phyloP scores from a whole-genome alignment of 2,113 vertebrate species.

The Cochlearius cochlearius region DNA sequence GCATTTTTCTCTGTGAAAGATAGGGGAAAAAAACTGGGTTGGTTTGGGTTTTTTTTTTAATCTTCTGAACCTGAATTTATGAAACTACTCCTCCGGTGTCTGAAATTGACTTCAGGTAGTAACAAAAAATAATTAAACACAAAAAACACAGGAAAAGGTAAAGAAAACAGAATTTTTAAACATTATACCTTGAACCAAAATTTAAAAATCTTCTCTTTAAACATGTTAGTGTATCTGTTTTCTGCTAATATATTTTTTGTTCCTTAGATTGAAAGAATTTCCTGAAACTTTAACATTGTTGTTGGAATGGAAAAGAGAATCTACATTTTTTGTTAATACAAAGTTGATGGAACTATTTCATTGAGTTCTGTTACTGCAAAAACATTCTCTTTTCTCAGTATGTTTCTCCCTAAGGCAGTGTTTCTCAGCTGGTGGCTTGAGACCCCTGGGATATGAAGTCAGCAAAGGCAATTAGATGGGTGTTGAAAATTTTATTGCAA shows the following conservation, averaged over 20 bases:
- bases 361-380: background rate
- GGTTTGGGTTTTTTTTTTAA: rapidly evolving
- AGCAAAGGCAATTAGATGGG: conserved; percentile 9
- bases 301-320: background rate
- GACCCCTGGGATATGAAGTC: background rate
- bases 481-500: conserved; percentile 17
- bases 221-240: background rate
- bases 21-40: rapidly evolving
- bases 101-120: background rate
- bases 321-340: background rate
- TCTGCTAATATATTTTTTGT: background rate
- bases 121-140: background rate
- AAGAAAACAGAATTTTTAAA: background rate
- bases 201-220: background rate
- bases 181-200: background rate
- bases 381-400: background rate
- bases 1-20: background rate
- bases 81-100: background rate
- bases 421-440: background rate
- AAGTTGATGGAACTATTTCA: background rate
- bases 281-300: background rate
- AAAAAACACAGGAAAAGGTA: background rate
- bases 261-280: background rate
- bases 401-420: background rate
- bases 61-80: background rate